Evolutionary conservation across 2,888 invertebrate species (phyloP), one percentile per base, ranked within the genome.

Genomic region (Saturnia pavonia): DNA sequence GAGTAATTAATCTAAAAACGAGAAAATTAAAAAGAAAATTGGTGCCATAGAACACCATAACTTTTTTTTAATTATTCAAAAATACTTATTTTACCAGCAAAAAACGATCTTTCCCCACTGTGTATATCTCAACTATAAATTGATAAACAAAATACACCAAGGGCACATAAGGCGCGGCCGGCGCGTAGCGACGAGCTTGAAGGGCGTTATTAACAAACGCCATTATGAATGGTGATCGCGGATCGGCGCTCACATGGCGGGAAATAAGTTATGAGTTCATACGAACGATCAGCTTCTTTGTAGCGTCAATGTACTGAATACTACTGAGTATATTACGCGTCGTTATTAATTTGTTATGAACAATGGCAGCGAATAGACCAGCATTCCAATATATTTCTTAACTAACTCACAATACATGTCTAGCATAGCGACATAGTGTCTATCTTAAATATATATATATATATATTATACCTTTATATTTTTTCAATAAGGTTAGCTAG

Each of bases 141-240:
- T 45, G 34, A 19, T 34, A 57, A 51, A 66, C 66, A 70, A 65
- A 65, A 65, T 48, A 54, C 65, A 54, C 68, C 71, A 71, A 71
- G 71, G 71, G 68, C 71, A 71, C 68, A 66, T 67, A 67, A n/a
- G 54, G 34, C 54, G 11, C 27, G 22, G 22, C 1, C n/a, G 48
- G 48, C 48, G 48, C 16, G 48, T 48, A 22, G 54, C 51, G 34
- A 42, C 43, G 27, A 27, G 51, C 51, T 71, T 48, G 71, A 68
- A 71, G 71, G 71, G 71, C 71, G 65, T 63, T 42, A 34, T 60
- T 69, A 6, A 40, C 68, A 34, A 68, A 27, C 27, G 60, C 63
- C 40, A 40, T 48, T 65, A 60, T 70, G 71, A 71, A 71, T 71
- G 68, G 63, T 42, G 68, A 65, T 27, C 51, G 51, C 40, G 45